phyloP scores from a whole-genome alignment of 2,888 invertebrate genomes.

The Physocephala rufipes region DNA sequence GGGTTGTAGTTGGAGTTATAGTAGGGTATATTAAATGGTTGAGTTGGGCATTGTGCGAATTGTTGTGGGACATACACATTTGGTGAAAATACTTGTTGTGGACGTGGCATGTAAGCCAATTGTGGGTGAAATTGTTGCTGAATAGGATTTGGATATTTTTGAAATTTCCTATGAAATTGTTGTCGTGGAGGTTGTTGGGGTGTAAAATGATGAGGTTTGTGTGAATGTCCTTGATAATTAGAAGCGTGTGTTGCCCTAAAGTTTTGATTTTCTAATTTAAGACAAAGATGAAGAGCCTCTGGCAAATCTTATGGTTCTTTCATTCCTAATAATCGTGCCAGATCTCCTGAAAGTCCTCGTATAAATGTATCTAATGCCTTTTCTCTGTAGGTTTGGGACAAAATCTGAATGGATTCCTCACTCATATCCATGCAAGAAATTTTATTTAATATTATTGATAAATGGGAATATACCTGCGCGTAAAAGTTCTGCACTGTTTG shows the following conservation, averaged over 20 bases:
- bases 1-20: background rate
- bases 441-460: slow-evolving; percentile 47
- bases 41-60: background rate
- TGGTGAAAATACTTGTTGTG: background rate
- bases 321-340: slow-evolving; percentile 13
- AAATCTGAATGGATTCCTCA: slow-evolving; percentile 28
- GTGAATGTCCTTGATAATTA: too few species aligned
- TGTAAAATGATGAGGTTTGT: background rate
- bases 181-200: background rate
- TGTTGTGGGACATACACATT: background rate
- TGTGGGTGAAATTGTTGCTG: background rate
- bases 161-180: too few species aligned
- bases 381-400: background rate
- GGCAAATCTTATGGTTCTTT: slow-evolving; percentile 24
- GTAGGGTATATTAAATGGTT: too few species aligned
- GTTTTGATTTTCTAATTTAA: slow-evolving; percentile 20
- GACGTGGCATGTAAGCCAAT: slow-evolving; percentile 4
- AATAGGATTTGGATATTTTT: too few species aligned
- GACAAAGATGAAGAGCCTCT: slow-evolving; percentile 19
- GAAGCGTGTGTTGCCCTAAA: too few species aligned
- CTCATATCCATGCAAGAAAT: slow-evolving; percentile 42
- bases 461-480: slow-evolving; percentile 43
- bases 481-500: slow-evolving; percentile 44
- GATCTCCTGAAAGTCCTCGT: slow-evolving; percentile 18
- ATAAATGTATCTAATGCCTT: slow-evolving; percentile 23